Evolutionary conservation across 2,797 vertebrate genomes (phyloP), one percentile per base, ranked within the genome.

Genomic region (Rhinogobio ventralis): DNA sequence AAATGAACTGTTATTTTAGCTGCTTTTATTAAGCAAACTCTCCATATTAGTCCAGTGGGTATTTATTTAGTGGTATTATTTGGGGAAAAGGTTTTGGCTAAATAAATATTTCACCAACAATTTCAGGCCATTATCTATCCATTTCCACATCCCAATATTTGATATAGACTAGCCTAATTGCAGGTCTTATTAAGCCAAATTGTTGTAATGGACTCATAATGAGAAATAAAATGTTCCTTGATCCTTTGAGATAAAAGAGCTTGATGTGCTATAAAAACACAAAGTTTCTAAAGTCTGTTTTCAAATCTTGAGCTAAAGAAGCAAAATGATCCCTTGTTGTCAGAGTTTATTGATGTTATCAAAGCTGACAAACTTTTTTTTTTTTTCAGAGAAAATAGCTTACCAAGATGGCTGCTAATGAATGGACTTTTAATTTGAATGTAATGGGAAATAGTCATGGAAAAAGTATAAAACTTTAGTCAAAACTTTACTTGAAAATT

Each of bases 401-500:
- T 25, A 42, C 39, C 39, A 45, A 69, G 42, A 72, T 51, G n/a
- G n/a, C 42, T 49, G 68, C 11, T 39, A 14, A n/a, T 69, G 5
- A 39, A 39, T 10, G 1, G 19, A 68, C 19, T 20, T 66, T 42
- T 19, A 20, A 33, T 33, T 20, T 7, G 14, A 64, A 30, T 57
- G 57, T 9, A 6, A 64, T 33, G 5, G 14, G 7, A 62, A 42
- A 28, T 42, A 5, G 14, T 45, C 15, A 19, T 17, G n/a, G 46
- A 49, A 51, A 49, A 36, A 74, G 5, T 13, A 42, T 42, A 42
- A 42, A 42, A 42, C 39, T 42, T 42, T 42, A 42, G 39, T 42
- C 30, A 69, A 81, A 69, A 71, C 10, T 20, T 53, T 17, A 53
- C 49, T 57, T 72, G 7, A 57, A 81, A 72, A 55, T 72, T 46